A percentile compares a stretch with the other conserved stretches of the same genome.
These are phyloP conservation scores for Notarius lentiginosus DNA, from an alignment of 2,113 vertebrate genomes.

Conservation along the genomic window DNA sequence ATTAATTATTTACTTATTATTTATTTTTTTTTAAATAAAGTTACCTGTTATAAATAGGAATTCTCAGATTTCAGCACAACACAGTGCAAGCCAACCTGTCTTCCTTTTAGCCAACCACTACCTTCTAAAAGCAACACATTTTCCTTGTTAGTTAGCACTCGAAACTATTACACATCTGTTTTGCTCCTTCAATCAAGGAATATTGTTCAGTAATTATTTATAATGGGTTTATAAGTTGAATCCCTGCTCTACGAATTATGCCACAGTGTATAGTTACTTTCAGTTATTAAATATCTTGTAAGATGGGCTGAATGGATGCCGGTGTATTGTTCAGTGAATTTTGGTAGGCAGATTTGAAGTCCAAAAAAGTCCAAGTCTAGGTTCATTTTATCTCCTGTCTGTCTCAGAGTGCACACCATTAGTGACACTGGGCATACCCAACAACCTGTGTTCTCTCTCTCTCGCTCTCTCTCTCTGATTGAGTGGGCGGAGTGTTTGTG, in stretches of 20 bases:
- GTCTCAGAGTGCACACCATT: not conserved
- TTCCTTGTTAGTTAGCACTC: not conserved
- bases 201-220: conserved; percentile 13
- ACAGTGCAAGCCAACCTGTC: not conserved
- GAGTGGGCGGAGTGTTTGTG: too few species aligned
- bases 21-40: not conserved
- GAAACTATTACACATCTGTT: not conserved
- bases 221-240: not conserved
- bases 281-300: not conserved
- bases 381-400: not conserved
- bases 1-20: not conserved
- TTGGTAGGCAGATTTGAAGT: not conserved
- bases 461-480: too few species aligned
- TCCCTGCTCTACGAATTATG: not conserved
- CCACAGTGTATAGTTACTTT: conserved; percentile 4
- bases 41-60: not conserved
- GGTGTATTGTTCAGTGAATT: not conserved
- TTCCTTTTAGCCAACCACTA: not conserved
- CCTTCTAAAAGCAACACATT: not conserved
- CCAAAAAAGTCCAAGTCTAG: not conserved
- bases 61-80: not conserved
- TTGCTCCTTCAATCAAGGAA: conserved; percentile 2
- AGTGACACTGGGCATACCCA: too few species aligned
- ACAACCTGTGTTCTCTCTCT: too few species aligned
- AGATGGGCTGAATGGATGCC: not conserved